Base-by-base conservation (phyloP, 2,888 invertebrate species). In the Cheilosia vulpina region DNA sequence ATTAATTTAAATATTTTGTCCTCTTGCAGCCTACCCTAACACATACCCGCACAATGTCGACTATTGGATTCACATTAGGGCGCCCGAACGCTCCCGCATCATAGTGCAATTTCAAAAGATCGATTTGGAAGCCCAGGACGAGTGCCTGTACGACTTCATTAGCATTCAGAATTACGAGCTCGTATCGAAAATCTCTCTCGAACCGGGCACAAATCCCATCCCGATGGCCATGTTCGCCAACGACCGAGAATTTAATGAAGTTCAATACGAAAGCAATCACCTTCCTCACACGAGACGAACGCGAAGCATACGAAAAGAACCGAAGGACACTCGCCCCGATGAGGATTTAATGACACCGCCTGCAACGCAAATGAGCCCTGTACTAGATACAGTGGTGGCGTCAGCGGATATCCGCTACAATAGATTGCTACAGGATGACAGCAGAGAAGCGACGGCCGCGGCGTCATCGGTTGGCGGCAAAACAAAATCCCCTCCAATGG, bases 141-240 rank as follows among this genome's bases (percentile, higher is more conserved):
- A 96, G 89, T 97, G 97, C 89, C 93, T 96, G 2, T 97, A 97
- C 90, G 97, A 97, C 91, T 96, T 94, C 90, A 93, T 96, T 50
- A 95, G 96, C 92, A 93, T 96, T 87, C 92, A 93, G 87, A 93
- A 91, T 85, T 90, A 89, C 84, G 89, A 90, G 55, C 87, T 89
- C 73, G 88, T 89, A 69, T 89, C 90, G 81, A 89, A 89, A 87
- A 89, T 90, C 79, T 88, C 88, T 52, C 88, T 90, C 21, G 90
- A 90, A 80, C 90, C 90, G 27, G 90, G 89, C 19, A 87, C 88
- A 53, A 90, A 90, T 87, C 87, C 89, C 57, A 84, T 89, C 34
- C 90, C 90, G 43, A 90, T 90, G 89, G 89, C 90, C 19, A 90
- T 90, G 90, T 82, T 90, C 41, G 87, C 88, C 63, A 73, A 82